A percentile compares a stretch with the other conserved stretches of the same genome.
Conservation (phyloP, 2,797 vertebrate species). For the Heliangelus exortis region DNA sequence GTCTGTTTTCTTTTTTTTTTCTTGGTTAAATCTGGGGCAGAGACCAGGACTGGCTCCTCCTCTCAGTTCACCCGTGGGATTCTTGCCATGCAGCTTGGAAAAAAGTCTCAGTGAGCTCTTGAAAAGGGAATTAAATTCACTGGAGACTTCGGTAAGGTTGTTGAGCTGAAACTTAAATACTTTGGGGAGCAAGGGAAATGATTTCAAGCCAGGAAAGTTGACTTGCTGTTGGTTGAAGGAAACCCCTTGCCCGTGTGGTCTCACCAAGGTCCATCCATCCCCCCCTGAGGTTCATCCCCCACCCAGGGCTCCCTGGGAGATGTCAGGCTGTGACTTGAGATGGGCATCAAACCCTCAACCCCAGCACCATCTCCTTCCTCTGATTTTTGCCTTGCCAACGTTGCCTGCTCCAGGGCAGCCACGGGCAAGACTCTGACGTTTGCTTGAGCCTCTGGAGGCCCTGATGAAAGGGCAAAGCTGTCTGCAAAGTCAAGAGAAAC, state of each 20-base stretch:
- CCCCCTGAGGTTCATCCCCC: neutral
- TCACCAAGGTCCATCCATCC: neutral
- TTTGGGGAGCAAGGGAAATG: neutral
- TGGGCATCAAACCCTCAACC: neutral
- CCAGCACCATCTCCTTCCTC: neutral
- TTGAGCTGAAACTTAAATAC: neutral
- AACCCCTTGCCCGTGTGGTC: neutral
- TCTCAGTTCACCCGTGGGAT: neutral
- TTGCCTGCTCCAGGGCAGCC: neutral
- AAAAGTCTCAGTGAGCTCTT: neutral
- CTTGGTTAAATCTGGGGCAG: neutral
- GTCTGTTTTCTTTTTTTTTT: slow-evolving; percentile 8
- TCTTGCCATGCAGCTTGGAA: neutral
- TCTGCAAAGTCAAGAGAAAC: neutral
- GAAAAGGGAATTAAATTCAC: neutral
- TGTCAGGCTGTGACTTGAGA: neutral
- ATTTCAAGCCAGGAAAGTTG: neutral
- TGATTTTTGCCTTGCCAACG: neutral
- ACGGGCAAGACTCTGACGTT: neutral
- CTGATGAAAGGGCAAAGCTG: neutral
- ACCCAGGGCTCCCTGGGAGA: fast-evolving
- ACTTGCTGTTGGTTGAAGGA: neutral
- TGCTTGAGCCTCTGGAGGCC: neutral
- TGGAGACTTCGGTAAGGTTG: neutral
- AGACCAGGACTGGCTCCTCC: neutral